Evolutionary conservation across 2,797 vertebrate genomes (phyloP), one percentile per base, ranked within the genome.

Genomic region (Sebastes elongatus): DNA sequence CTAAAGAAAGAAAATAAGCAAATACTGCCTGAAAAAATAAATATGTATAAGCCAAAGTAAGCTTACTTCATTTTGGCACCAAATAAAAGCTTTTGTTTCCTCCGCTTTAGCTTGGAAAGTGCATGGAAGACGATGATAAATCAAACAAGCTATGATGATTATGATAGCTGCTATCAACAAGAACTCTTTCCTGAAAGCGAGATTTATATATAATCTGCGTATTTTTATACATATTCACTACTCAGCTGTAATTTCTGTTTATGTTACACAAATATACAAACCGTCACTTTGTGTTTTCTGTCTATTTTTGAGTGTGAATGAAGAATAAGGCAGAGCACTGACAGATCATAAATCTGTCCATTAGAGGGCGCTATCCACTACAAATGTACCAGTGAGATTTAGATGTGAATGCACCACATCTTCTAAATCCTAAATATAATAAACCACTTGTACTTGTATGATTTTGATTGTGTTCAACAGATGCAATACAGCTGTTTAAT

Each of bases 271-370:
- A 63, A 72, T 33, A 22, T 33, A 79, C 32, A 71, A 74, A 95
- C 70, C 92, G 92, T 92, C 94, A 83, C 94, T 93, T 90, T 89
- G 87, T 3, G 90, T 95, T 93, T 94, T 93, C 86, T 71, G 4
- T 81, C 18, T 56, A 20, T 55, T 52, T 10, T 71, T 55, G 63
- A 68, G 13, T 2, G 65, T n/a, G 46, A 30, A 57, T 93, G 94
- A 94, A 93, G 90, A 93, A 93, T 96, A 97, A 97, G 96, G 94
- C 96, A 96, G 95, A 94, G 92, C 87, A 46, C 56, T 64, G 52
- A 61, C 30, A 11, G 23, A 16, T 35, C 27, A 13, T 7, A 3
- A 23, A 32, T 68, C 22, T 25, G 67, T 55, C 78, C 85, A 74
- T 20, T 35, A 69, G 86, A 46, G 76, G 81, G 75, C 30, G 71